phyloP scores from a whole-genome alignment of 2,113 vertebrate genomes.

The Choloepus hoffmanni region DNA sequence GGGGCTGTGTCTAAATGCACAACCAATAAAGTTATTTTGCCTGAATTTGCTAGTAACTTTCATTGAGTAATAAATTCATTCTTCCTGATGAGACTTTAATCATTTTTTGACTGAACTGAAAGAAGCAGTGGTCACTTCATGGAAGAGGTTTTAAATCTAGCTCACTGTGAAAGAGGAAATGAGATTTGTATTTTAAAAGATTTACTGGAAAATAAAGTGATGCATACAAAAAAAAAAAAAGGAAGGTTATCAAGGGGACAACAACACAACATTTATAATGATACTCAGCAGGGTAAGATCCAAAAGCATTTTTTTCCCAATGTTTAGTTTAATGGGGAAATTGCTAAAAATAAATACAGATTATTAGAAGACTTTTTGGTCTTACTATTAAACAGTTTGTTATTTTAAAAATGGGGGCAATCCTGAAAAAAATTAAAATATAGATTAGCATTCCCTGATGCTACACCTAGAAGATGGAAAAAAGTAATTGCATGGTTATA shows the following conservation, averaged over 20 bases:
- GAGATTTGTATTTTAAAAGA: constrained; percentile 45
- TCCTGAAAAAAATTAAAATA: constrained; percentile 14
- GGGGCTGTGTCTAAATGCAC: not conserved
- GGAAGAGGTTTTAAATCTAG: constrained; percentile 34
- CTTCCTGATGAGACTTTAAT: not conserved
- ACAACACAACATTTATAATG: not conserved
- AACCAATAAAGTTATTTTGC: not conserved
- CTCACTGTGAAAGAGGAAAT: constrained; percentile 4
- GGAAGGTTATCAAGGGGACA: not conserved
- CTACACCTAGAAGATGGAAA: not conserved
- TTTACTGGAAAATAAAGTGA: constrained; percentile 49
- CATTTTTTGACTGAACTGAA: constrained; percentile 25
- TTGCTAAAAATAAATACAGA: constrained; percentile 51
- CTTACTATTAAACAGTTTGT: constrained; percentile 37
- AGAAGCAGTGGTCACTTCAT: not conserved
- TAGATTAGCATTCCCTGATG: not conserved
- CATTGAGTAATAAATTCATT: constrained; percentile 50
- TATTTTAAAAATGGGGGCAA: constrained; percentile 6
- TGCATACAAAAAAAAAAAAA: not conserved
- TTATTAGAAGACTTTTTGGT: not conserved
- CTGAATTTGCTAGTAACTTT: constrained; percentile 23
- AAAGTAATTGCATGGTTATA: not conserved
- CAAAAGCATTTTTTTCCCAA: not conserved
- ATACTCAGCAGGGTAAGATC: not conserved
- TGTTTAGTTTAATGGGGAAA: constrained; percentile 42